Evolutionary conservation across 2,888 invertebrate species (phyloP), one percentile per base, ranked within the genome.

Genomic region (Adelognathus sp.): DNA sequence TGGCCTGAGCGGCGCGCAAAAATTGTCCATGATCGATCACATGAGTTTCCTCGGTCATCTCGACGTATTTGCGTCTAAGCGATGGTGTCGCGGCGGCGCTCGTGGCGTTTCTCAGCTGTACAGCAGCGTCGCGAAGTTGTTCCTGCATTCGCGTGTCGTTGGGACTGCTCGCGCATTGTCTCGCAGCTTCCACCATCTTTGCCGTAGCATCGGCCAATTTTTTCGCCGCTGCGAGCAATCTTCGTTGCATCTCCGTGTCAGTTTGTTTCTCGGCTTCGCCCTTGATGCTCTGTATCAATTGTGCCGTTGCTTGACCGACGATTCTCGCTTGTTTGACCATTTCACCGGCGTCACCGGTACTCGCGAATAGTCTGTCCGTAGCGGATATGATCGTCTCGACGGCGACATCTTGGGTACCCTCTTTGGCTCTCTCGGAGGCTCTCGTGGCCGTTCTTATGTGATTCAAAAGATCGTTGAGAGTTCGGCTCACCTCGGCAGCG

Each of bases 141-240:
- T 96, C 96, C 89, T 98, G 98, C 88, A 96, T 96, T 76, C 94
- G 94, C 0, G 95, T 94, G 86, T 98, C 97, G 92, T 97, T 95
- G 0, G 96, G 96, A 87, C 95, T 94, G 24, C 96, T 96, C 0
- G 98, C 98, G 90, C 98, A 98, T 66, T 97, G 96, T 74, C 99
- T 94, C 0, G 98, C 98, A 0, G 98, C 98, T 91, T 99, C 99
- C 24, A 99, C 99, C 96, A 99, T 96, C 83, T 96, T 94, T 0
- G 98, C 97, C 0, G 99, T 99, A 0, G 99, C 99, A 91, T 99
- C 99, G 0, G 99, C 99, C 52, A 97, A 90, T 72, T 97, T 94
- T 90, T 98, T 98, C 14, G 99, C 99, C 0, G 99, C 99, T 0
- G 98, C 98, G 54, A 99, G 92, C 64, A 99, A 92, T 73, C 97